Evolutionary conservation across 2,888 invertebrate species (phyloP).

Genomic region (Erebia epiphron): DNA sequence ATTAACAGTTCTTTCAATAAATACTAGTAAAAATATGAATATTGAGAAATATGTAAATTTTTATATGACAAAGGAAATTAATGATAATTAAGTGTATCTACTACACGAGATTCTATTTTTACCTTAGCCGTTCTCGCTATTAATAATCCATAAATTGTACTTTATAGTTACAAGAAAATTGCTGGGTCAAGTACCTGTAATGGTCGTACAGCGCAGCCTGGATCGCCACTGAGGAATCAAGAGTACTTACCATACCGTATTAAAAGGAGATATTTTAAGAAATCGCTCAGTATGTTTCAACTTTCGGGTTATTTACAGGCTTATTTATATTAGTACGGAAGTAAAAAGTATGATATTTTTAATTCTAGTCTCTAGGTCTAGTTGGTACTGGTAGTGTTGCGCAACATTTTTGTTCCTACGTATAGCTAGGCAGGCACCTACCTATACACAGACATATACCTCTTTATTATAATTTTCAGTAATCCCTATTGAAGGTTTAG

Average conservation of each 20-base stretch:
- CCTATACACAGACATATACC: too few relatives aligned
- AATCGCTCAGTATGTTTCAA: slow-evolving; percentile 56
- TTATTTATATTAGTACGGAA: slow-evolving; percentile 30
- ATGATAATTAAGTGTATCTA: slow-evolving; percentile 42
- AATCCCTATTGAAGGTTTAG: too few relatives aligned
- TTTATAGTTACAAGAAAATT: slow-evolving; percentile 68
- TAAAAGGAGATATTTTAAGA: slow-evolving; percentile 60
- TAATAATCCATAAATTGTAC: slow-evolving; percentile 68
- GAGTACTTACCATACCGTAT: slow-evolving; percentile 45
- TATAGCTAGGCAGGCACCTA: background rate
- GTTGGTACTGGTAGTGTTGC: background rate
- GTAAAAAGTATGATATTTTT: slow-evolving; percentile 24
- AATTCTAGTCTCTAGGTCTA: slow-evolving; percentile 3
- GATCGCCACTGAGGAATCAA: slow-evolving; percentile 43
- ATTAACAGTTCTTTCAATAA: too few relatives aligned
- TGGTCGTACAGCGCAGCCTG: slow-evolving; percentile 46
- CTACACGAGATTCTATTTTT: slow-evolving; percentile 60
- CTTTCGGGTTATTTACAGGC: slow-evolving; percentile 41
- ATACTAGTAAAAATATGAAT: background rate
- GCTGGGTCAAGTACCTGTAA: slow-evolving; percentile 66
- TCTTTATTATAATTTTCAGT: too few relatives aligned
- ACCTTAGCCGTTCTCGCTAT: slow-evolving; percentile 60
- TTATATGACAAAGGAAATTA: background rate
- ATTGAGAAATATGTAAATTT: background rate
- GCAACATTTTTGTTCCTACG: background rate